Conservation (phyloP, 1,140 invertebrate species). For the Hypothenemus hampei region DNA sequence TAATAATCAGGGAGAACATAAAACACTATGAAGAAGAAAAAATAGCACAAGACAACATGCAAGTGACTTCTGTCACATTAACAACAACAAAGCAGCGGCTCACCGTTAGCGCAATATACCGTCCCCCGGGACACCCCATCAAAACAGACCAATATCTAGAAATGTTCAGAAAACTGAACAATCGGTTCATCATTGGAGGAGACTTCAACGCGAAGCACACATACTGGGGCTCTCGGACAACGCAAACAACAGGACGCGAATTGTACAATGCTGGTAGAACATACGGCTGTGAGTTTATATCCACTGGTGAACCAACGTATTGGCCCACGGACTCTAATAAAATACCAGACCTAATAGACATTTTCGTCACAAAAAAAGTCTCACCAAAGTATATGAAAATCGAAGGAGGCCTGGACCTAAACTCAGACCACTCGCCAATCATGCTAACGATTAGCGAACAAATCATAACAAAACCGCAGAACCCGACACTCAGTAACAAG, state of each 20-base stretch:
- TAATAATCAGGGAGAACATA: conserved; percentile 31
- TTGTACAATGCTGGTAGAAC: background rate
- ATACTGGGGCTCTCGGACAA: background rate
- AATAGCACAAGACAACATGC: conserved; percentile 20
- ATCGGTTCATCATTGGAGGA: background rate
- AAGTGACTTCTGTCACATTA: conserved; percentile 24
- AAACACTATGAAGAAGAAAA: conserved; percentile 23
- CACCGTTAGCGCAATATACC: conserved; percentile 40
- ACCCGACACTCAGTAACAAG: background rate
- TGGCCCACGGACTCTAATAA: conserved; percentile 12
- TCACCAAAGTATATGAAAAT: background rate
- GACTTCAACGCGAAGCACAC: background rate
- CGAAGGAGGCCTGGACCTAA: background rate
- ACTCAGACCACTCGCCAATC: conserved; percentile 1
- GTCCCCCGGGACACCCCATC: conserved; percentile 35
- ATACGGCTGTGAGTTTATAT: background rate
- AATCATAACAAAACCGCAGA: background rate
- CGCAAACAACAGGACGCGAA: background rate
- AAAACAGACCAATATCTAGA: background rate
- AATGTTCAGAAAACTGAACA: background rate
- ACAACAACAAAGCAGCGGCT: conserved; percentile 1
- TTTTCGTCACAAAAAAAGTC: conserved; percentile 3
- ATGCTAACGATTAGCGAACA: background rate
- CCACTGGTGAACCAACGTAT: conserved; percentile 10
- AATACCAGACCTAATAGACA: conserved; percentile 11